Conservation (phyloP, 1,140 invertebrate species). For the Cydia pomonella region DNA sequence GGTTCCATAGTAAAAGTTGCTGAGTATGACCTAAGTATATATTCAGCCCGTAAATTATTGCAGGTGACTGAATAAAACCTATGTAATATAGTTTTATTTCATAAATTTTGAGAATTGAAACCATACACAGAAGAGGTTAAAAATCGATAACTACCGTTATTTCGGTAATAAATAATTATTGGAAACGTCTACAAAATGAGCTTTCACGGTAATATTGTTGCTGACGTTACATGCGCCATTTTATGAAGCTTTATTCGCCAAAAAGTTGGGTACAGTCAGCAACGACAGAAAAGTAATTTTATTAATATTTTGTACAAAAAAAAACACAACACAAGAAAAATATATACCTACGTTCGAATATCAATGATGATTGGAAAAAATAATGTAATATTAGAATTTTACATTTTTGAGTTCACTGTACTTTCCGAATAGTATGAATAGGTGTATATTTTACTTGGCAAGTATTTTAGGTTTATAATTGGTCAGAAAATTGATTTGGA, state of each 20-base stretch:
- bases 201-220: neutral
- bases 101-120: too few species aligned
- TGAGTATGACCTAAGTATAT: too few species aligned
- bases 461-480: conserved; percentile 11
- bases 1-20: too few species aligned
- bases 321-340: too few species aligned
- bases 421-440: neutral
- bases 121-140: too few species aligned
- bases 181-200: neutral
- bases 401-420: neutral
- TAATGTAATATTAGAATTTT: too few species aligned
- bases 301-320: neutral
- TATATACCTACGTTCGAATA: too few species aligned
- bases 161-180: neutral
- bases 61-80: too few species aligned
- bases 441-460: neutral
- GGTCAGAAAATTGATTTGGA: conserved; percentile 3
- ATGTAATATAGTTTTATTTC: too few species aligned
- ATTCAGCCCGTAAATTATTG: too few species aligned
- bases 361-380: neutral
- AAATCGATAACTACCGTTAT: neutral
- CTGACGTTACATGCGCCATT: conserved; percentile 1
- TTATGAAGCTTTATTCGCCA: neutral
- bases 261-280: conserved; percentile 21
- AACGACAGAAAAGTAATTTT: neutral